phyloP scores from a whole-genome alignment of 1,140 invertebrate genomes.

The Oreohelix idahoensis region DNA sequence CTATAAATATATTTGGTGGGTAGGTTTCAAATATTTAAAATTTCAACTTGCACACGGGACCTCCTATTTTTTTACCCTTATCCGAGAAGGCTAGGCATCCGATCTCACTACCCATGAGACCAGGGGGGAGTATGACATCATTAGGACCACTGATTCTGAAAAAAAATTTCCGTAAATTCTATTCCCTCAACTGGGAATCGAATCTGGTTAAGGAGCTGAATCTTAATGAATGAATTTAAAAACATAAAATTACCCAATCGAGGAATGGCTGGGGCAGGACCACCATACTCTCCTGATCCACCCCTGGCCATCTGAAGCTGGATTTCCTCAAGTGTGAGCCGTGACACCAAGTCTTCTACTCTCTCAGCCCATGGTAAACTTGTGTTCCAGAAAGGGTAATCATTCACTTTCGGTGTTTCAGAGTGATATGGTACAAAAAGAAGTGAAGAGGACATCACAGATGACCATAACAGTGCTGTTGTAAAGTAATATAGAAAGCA shows the following conservation, averaged over 20 bases:
- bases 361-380: conserved; percentile 63
- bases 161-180: too few relatives aligned
- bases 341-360: conserved; percentile 66
- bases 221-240: too few relatives aligned
- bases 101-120: too few relatives aligned
- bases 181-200: too few relatives aligned
- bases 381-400: conserved; percentile 63
- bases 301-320: conserved; percentile 65
- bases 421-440: background rate
- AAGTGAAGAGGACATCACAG: background rate
- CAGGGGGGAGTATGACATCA: too few relatives aligned
- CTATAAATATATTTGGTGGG: too few relatives aligned
- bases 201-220: too few relatives aligned
- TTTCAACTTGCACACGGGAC: too few relatives aligned
- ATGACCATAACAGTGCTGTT: background rate
- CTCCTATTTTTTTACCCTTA: too few relatives aligned
- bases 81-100: too few relatives aligned
- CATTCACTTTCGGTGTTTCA: background rate
- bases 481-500: background rate
- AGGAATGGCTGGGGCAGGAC: conserved; percentile 66
- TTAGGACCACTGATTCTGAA: too few relatives aligned
- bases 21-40: too few relatives aligned
- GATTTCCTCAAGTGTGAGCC: conserved; percentile 65
- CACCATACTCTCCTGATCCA: conserved; percentile 58
- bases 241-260: conserved; percentile 55